These are phyloP conservation scores for Sciaenops ocellatus DNA, from an alignment of 2,797 vertebrate species.

Conservation along the genomic window DNA sequence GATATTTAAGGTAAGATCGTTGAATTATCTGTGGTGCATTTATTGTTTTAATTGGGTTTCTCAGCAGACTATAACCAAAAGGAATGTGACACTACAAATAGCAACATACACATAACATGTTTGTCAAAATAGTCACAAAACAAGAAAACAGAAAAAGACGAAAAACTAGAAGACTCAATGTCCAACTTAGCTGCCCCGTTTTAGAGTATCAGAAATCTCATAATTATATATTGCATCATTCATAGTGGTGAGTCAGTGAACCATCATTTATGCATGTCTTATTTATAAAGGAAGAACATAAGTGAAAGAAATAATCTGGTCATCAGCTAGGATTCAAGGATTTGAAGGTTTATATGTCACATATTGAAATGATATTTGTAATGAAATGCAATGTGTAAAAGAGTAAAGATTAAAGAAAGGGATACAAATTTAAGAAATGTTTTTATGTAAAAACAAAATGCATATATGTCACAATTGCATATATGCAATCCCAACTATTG, in stretches of 20 bases:
- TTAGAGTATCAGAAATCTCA: background rate
- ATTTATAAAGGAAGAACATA: background rate
- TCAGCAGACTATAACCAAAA: background rate
- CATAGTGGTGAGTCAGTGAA: background rate
- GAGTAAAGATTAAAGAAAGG: background rate
- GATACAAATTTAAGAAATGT: background rate
- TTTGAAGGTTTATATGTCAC: background rate
- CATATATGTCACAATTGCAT: background rate
- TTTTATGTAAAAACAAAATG: background rate
- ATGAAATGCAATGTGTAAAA: conserved; percentile 9
- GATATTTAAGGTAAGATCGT: conserved; percentile 14
- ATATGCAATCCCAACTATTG: background rate
- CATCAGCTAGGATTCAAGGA: background rate
- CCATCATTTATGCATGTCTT: background rate
- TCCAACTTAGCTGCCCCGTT: background rate
- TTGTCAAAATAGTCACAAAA: conserved; percentile 5
- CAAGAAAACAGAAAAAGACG: background rate
- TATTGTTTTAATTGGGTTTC: background rate
- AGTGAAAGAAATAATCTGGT: background rate
- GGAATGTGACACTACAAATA: background rate
- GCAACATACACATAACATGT: background rate
- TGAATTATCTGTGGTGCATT: background rate
- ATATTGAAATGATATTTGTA: background rate
- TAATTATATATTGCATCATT: background rate
- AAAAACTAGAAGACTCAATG: background rate